phyloP scores from a whole-genome alignment of 2,797 vertebrate species.

The Artibeus jamaicensis region DNA sequence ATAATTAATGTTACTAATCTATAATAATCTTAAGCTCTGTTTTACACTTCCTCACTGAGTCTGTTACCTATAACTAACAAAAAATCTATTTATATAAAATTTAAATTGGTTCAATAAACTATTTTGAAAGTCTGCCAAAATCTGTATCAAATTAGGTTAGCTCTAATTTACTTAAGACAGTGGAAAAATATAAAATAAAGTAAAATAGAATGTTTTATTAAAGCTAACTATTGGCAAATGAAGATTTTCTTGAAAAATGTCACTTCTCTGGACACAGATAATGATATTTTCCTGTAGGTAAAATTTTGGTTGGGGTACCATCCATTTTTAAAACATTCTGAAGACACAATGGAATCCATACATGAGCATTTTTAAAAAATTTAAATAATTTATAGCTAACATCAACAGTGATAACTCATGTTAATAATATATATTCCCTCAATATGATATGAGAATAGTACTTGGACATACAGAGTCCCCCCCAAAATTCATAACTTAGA shows the following conservation, averaged over 20 bases:
- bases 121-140: constrained; percentile 21
- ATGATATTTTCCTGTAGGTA: not conserved
- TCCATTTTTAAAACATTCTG: constrained; percentile 16
- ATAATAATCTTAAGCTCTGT: not conserved
- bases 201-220: not conserved
- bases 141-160: not conserved
- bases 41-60: not conserved
- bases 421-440: not conserved
- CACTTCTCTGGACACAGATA: not conserved
- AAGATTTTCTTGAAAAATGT: constrained; percentile 11
- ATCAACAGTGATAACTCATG: not conserved
- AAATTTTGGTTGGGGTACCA: not conserved
- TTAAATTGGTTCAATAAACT: not conserved
- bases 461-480: not conserved
- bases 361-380: not conserved
- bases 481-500: not conserved
- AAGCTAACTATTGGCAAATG: not conserved
- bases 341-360: not conserved
- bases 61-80: not conserved
- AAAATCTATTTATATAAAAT: not conserved
- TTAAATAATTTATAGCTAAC: not conserved
- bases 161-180: constrained; percentile 21
- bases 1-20: not conserved
- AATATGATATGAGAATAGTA: not conserved
- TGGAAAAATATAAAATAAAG: constrained; percentile 20